Base-by-base conservation (phyloP, 2,113 vertebrate species). In the Colaptes auratus region DNA sequence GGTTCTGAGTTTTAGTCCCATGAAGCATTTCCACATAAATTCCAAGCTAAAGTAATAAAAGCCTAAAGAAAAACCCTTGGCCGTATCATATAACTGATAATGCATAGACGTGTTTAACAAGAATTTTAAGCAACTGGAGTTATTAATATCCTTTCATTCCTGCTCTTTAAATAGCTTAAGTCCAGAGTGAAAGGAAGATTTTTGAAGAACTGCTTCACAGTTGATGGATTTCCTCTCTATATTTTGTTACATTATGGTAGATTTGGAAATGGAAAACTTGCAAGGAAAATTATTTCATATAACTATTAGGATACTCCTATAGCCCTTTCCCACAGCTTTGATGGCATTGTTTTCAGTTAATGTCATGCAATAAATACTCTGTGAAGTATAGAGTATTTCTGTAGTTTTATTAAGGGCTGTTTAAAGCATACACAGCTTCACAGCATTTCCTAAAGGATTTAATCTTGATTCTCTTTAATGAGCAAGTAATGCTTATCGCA, bases 371-470 rank as follows among this genome's bases (percentile, higher is more conserved):
- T 85, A 97, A 96, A 78, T 89, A 93, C 64, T 91, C 91, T 84
- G 44, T 93, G 86, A 87, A 95, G 69, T 71, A 73, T 6, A 75
- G 64, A 89, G 78, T 12, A 67, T 69, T 88, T 87, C 48, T 92
- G n/a, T 46, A 70, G 69, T 79, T 96, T 86, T 90, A 86, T 71
- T 39, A 63, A 63, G 17, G 66, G 31, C 21, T 81, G 44, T 72
- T 72, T 89, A 82, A 2, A 92, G 93, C 86, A 72, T 82, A 91
- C 28, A 70, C 58, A 78, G 39, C 59, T 81, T 27, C 76, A 72
- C 20, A 93, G 65, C 36, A 88, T 88, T 97, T 96, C 72, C 78
- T 89, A 72, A 61, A 96, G 46, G 70, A 93, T 95, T 97, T 89
- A 82, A 27, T 8, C 6, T 77, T 90, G n/a, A 35, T 82, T 96